Evolutionary conservation across 2,113 vertebrate genomes (phyloP).

Genomic region (Phocoena phocoena): DNA sequence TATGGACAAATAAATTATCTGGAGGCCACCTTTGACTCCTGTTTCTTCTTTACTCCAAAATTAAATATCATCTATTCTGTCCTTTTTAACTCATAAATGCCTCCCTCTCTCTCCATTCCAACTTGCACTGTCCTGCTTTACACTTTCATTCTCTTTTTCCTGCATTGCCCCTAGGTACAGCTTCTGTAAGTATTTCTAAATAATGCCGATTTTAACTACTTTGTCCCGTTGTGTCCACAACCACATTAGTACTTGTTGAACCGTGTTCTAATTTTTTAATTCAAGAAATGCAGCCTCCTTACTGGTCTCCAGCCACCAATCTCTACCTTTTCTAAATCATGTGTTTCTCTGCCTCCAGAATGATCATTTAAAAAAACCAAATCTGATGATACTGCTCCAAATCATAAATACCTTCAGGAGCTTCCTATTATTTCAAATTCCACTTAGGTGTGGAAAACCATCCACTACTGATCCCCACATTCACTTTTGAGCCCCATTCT

Average conservation of each 20-base stretch:
- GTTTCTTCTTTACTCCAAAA: background rate
- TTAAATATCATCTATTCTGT: background rate
- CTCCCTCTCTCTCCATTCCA: background rate
- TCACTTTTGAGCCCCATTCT: background rate
- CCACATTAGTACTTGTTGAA: conserved; percentile 18
- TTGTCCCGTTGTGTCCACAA: background rate
- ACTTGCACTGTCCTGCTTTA: background rate
- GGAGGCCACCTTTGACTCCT: background rate
- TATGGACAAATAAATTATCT: conserved; percentile 24
- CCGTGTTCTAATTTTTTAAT: background rate
- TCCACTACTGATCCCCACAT: background rate
- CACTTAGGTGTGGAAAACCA: background rate
- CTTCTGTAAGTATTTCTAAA: background rate
- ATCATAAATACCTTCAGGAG: background rate
- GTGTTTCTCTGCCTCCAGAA: background rate
- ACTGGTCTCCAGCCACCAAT: background rate
- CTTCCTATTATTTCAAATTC: background rate
- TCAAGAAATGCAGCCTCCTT: background rate
- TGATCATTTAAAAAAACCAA: background rate
- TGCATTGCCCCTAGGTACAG: background rate
- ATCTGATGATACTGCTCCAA: background rate
- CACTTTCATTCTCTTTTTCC: background rate
- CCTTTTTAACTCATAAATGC: background rate
- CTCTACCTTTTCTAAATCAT: background rate
- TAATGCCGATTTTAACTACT: background rate